Base-by-base conservation (phyloP, 2,797 vertebrate species). In the Netta rufina region DNA sequence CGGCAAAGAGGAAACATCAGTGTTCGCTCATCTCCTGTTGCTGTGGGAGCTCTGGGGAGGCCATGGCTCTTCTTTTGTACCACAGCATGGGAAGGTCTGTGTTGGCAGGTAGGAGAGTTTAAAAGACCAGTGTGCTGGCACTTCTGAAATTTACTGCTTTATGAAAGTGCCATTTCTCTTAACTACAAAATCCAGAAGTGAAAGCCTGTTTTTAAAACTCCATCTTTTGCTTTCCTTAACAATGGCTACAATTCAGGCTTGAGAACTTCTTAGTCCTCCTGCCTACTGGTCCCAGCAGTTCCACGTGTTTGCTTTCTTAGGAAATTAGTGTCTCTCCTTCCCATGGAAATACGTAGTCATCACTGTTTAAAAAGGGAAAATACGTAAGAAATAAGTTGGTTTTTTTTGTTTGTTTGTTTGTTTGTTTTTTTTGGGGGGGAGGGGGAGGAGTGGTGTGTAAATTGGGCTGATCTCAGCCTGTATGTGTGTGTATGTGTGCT, bases 1-100 rank as follows among this genome's bases (percentile, higher is more conserved):
- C 33, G 53, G 18, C 0, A 0, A 78, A 73, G 39, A 53, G 10
- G 12, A 8, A 19, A 16, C 24, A 43, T 32, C 9, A 1, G 51
- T 66, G 22, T 18, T 84, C 11, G 8, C 58, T 30, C 30, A 62
- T 32, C 21, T 25, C 8, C 9, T 4, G 1, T n/a, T 15, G 24
- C 14, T 16, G 6, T n/a, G 20, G 47, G n/a, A 79, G 30, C 53
- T 73, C 38, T 39, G 5, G 33, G 8, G 12, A 30, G 25, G 25
- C 38, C 56, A n/a, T 8, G 8, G 6, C 13, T 54, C 32, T 45
- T 51, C 58, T 56, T 77, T 21, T 1, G 0, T 24, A 13, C 61
- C n/a, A 36, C 38, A 1, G 0, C 21, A 6, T 1, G 12, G 30
- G 18, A 60, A 82, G 61, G 19, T 38, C 36, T 71, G 16, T 22